phyloP scores from a whole-genome alignment of 2,888 invertebrate genomes.

The Oxytorus armatus region DNA sequence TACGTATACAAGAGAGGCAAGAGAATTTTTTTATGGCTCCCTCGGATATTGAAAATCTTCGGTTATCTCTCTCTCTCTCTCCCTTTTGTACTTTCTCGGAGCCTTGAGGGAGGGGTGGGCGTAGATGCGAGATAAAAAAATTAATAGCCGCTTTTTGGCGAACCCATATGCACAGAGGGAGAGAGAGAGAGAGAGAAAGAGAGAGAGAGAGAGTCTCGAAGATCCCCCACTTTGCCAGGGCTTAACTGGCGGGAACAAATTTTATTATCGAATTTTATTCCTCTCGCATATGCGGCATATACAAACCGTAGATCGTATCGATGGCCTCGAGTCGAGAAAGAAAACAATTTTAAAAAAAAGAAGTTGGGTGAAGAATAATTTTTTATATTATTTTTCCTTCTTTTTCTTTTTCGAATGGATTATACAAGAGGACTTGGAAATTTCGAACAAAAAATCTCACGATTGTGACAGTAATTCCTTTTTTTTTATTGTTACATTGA shows the following conservation, averaged over 20 bases:
- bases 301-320: slow-evolving; percentile 48
- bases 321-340: slow-evolving; percentile 26
- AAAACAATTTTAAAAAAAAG: slow-evolving; percentile 10
- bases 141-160: slow-evolving; percentile 84
- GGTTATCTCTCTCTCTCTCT: slow-evolving; percentile 50
- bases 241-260: slow-evolving; percentile 83
- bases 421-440: too few species aligned
- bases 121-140: slow-evolving; percentile 83
- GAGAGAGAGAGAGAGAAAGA: slow-evolving; percentile 52
- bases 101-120: slow-evolving; percentile 69
- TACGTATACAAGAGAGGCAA: slow-evolving; percentile 55
- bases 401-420: too few species aligned
- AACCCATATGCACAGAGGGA: slow-evolving; percentile 68
- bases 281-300: slow-evolving; percentile 41
- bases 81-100: slow-evolving; percentile 31
- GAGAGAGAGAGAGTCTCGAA: slow-evolving; percentile 1
- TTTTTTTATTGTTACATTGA: too few species aligned
- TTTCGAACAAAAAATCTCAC: too few species aligned
- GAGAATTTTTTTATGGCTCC: slow-evolving; percentile 70
- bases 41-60: slow-evolving; percentile 77
- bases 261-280: slow-evolving; percentile 83
- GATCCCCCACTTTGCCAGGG: slow-evolving; percentile 53
- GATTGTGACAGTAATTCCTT: too few species aligned
- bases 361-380: neutral
- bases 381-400: too few species aligned